Evolutionary conservation across 2,113 vertebrate species (phyloP).

Genomic region (Manacus vitellinus): DNA sequence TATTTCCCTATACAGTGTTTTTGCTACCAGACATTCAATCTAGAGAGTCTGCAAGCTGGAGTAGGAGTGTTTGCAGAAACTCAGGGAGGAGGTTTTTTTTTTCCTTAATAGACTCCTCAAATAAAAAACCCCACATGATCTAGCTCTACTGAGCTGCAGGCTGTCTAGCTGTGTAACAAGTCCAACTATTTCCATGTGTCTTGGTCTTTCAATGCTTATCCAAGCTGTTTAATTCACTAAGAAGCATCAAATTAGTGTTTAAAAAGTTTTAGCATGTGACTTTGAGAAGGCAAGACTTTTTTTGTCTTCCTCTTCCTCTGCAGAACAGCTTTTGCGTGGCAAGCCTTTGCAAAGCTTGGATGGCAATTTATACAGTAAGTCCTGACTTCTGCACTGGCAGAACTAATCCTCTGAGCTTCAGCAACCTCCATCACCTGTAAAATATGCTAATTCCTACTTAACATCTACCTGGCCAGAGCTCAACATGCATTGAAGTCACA

Average conservation of each 20-base stretch:
- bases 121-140: not conserved
- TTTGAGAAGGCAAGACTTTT: not conserved
- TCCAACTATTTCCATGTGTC: not conserved
- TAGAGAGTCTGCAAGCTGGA: not conserved
- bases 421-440: not conserved
- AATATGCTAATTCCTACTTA: not conserved
- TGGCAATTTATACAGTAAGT: not conserved
- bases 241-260: not conserved
- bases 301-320: not conserved
- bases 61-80: not conserved
- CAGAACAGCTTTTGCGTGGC: not conserved
- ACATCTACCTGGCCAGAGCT: not conserved
- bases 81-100: not conserved
- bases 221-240: not conserved
- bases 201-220: not conserved
- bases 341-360: not conserved
- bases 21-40: not conserved
- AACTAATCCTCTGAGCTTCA: not conserved
- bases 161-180: not conserved
- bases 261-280: not conserved
- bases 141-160: not conserved
- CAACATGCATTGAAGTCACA: not conserved
- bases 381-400: not conserved
- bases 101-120: not conserved
- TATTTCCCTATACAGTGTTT: not conserved